phyloP scores from a whole-genome alignment of 2,113 vertebrate species.

The crab-eating macaque (Macaca fascicularis) region T2T-MFA8v1.1 NC_088381.1:18862001-18862500 shows the following conservation, averaged over 20 bases:
- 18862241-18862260: constrained; percentile 80
- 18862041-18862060: constrained; percentile 26
- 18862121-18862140: constrained; percentile 84
- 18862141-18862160: constrained; percentile 85
- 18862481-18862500: no score
- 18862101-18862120: constrained; percentile 15
- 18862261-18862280: constrained; percentile 25
- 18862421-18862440: no score
- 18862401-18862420: no score
- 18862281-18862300: constrained; percentile 34
- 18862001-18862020: neutral
- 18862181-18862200: constrained; percentile 87
- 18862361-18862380: neutral
- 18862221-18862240: constrained; percentile 83
- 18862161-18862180: constrained; percentile 83
- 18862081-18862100: constrained; percentile 30
- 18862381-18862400: no score
- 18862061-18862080: neutral
- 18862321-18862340: constrained; percentile 39
- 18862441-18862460: no score
- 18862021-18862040: neutral
- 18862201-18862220: constrained; percentile 85
- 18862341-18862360: constrained; percentile 25
- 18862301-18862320: constrained; percentile 28
- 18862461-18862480: no score